These are phyloP conservation scores for Globodera rostochiensis DNA, from an alignment of 1,140 invertebrate species.

Conservation along the genomic window DNA sequence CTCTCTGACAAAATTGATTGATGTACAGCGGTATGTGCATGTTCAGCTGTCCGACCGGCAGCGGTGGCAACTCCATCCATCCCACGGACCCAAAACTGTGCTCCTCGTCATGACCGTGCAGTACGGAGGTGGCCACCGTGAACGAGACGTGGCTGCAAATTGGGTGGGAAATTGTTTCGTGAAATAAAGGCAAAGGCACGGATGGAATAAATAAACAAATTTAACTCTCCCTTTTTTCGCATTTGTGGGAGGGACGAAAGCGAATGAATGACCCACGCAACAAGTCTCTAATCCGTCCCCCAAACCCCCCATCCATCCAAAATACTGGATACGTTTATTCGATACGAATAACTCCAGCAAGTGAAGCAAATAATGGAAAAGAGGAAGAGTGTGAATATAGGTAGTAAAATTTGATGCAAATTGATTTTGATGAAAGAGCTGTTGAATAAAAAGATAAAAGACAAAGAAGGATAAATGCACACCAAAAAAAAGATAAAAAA, in stretches of 20 bases:
- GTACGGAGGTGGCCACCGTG: constrained; percentile 59
- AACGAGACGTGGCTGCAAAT: constrained; percentile 62
- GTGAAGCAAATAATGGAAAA: neutral
- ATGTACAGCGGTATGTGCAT: neutral
- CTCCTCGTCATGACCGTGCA: constrained; percentile 69
- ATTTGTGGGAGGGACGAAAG: neutral
- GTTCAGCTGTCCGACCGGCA: neutral
- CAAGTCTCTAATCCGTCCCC: neutral
- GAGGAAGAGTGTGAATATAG: neutral
- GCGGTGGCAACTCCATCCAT: neutral
- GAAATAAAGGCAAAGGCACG: neutral
- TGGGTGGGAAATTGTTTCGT: neutral
- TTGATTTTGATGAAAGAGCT: neutral
- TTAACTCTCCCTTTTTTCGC: too few relatives aligned
- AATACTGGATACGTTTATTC: constrained; percentile 10
- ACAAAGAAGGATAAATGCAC: neutral
- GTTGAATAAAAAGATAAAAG: constrained; percentile 1
- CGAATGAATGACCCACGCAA: neutral
- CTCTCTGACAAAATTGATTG: neutral
- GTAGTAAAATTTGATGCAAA: neutral
- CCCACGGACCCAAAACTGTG: neutral
- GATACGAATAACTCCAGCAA: constrained; percentile 16
- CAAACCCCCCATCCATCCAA: too few relatives aligned
- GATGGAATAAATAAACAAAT: too few relatives aligned
- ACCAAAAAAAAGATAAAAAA: too few relatives aligned